Percentiles rank a stretch among this genome's conserved stretches.
phyloP scores from a whole-genome alignment of 2,113 vertebrate genomes.

The Neogale vison region DNA sequence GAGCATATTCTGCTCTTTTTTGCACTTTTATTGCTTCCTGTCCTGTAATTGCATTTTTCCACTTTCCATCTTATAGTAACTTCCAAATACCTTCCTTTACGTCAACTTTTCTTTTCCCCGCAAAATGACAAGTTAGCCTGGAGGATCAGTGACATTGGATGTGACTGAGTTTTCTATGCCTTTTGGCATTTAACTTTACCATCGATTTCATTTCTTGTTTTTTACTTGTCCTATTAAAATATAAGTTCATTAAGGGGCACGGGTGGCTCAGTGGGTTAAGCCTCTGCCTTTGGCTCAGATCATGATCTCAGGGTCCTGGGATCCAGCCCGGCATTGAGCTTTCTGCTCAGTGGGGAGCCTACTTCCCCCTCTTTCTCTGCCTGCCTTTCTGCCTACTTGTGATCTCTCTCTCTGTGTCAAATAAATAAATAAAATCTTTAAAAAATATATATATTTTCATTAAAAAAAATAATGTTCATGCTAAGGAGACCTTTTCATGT shows the following conservation, averaged over 20 bases:
- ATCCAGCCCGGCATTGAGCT: too few species aligned
- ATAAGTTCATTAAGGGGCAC: background rate
- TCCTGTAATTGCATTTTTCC: slow-evolving; percentile 17
- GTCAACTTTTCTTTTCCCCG: background rate
- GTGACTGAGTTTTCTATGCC: background rate
- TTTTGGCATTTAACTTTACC: slow-evolving; percentile 33
- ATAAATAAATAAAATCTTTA: too few species aligned
- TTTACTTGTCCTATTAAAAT: background rate
- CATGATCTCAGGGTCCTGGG: too few species aligned
- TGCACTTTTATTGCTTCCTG: background rate
- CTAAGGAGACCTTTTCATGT: background rate
- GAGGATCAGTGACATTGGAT: background rate
- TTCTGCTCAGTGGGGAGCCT: too few species aligned
- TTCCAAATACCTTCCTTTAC: slow-evolving; percentile 11
- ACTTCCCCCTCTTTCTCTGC: too few species aligned
- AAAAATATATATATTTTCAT: background rate
- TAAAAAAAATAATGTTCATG: background rate
- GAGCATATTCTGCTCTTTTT: background rate
- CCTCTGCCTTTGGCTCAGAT: too few species aligned
- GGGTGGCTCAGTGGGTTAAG: too few species aligned
- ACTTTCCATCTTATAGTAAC: background rate
- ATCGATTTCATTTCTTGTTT: background rate
- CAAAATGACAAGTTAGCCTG: background rate
- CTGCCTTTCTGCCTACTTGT: too few species aligned
- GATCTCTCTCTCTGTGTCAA: too few species aligned